Evolutionary conservation across 2,888 invertebrate genomes (phyloP).

Genomic region (Lasioglossum pauxillum): DNA sequence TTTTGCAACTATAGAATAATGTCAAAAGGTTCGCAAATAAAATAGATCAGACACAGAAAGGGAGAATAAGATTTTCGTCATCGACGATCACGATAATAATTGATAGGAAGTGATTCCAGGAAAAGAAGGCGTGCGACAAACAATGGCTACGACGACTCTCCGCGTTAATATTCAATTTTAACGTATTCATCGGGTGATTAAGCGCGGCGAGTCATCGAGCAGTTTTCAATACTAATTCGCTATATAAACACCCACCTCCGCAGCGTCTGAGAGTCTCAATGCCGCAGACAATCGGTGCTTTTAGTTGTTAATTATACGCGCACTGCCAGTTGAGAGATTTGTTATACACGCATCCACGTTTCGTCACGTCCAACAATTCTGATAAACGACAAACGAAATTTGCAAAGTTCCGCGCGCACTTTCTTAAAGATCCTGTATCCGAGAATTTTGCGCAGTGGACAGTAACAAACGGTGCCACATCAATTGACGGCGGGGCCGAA

Average conservation of each 20-base stretch:
- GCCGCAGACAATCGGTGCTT: slow-evolving; percentile 48
- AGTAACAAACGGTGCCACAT: not conserved
- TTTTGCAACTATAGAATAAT: not conserved
- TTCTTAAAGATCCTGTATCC: not conserved
- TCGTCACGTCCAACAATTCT: not conserved
- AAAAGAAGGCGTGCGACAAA: not conserved
- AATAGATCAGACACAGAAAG: too few species aligned
- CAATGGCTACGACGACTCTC: not conserved
- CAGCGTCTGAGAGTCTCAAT: slow-evolving; percentile 35
- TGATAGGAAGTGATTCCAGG: not conserved
- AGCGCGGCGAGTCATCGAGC: slow-evolving; percentile 60
- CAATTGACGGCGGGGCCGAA: not conserved
- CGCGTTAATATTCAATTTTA: slow-evolving; percentile 65
- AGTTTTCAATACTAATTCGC: slow-evolving; percentile 63
- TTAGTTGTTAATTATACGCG: slow-evolving; percentile 22
- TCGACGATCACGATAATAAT: not conserved
- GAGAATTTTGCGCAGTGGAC: not conserved
- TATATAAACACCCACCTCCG: slow-evolving; percentile 50
- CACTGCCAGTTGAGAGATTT: not conserved
- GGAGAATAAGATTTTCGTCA: not conserved
- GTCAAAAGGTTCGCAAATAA: too few species aligned
- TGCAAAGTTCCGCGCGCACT: not conserved
- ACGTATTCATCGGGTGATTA: slow-evolving; percentile 70
- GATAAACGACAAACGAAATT: not conserved
- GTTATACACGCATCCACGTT: not conserved